Base-by-base conservation (phyloP, 2,888 invertebrate species). In the Epicampocera succincta region DNA sequence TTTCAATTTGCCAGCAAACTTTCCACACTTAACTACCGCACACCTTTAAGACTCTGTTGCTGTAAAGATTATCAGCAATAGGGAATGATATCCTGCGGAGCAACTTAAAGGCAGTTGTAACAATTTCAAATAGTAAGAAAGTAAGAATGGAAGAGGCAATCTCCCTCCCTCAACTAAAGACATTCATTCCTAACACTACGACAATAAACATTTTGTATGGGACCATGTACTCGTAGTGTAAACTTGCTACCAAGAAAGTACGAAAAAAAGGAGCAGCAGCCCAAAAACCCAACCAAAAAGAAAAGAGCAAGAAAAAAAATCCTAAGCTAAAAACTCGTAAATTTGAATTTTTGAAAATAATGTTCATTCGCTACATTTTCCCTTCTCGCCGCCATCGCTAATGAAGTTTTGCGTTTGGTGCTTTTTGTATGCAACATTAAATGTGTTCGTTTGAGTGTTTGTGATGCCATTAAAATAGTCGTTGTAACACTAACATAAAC, bases 321-420 rank as follows among this genome's bases (percentile, higher is more conserved):
- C 46, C 65, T 73, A 63, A 71, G 80, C 80, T 66, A 25, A 81
- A 72, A 81, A 66, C 73, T 75, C 74, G 78, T 82, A 78, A 82
- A 82, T 82, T 82, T 82, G 74, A 82, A 82, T 82, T 82, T 33
- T 74, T 74, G 71, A 75, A 82, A 75, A 82, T 75, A 74, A 71
- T 44, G 50, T 69, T 76, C 15, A 54, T 74, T 65, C 61, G 52
- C 52, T 25, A 44, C 33, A 33, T 65, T 19, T 72, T 52, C 25
- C 29, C 54, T 29, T 48, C 46, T 46, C 21, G 52, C 65, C 52
- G 60, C 65, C 52, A 40, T 46, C 52, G 44, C 66, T 79, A 79
- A 79, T 79, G 72, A 79, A 79, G 78, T 73, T 76, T 76, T 69
- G 48, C 13, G 11, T 25, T 29, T 44, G 50, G n/a, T 61, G 61